Conservation (phyloP, 2,797 vertebrate genomes). For the Poliocrania exsul region DNA sequence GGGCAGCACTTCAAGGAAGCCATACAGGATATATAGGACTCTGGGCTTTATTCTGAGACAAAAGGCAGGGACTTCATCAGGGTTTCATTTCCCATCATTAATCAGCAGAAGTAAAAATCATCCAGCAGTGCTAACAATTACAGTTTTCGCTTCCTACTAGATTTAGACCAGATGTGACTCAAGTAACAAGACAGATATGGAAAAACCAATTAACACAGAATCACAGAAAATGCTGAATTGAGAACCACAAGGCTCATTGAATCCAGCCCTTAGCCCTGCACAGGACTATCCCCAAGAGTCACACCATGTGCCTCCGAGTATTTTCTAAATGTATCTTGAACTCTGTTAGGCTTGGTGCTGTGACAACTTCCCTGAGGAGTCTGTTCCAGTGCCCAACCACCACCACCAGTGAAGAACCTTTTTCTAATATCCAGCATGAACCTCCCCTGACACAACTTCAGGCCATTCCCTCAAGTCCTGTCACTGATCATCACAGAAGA, state of each 20-base stretch:
- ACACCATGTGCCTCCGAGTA: too few species aligned
- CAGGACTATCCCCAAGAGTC: neutral
- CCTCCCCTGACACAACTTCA: neutral
- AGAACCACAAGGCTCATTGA: neutral
- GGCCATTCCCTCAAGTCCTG: neutral
- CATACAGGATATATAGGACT: neutral
- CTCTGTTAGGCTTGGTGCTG: neutral
- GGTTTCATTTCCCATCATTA: neutral
- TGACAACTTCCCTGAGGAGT: neutral
- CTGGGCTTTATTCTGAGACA: neutral
- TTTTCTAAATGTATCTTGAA: neutral
- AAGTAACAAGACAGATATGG: neutral
- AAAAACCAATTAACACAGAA: neutral
- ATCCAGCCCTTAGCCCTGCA: neutral
- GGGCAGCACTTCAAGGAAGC: neutral
- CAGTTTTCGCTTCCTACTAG: neutral
- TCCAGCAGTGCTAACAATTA: neutral
- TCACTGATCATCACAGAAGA: neutral
- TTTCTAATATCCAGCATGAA: neutral
- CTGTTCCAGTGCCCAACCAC: neutral
- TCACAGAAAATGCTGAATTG: neutral
- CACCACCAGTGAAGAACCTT: neutral
- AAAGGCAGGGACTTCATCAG: neutral
- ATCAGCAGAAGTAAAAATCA: neutral
- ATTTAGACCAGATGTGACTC: constrained; percentile 5